Evolutionary conservation across 2,113 vertebrate genomes (phyloP).

Genomic region (Mobula hypostoma): DNA sequence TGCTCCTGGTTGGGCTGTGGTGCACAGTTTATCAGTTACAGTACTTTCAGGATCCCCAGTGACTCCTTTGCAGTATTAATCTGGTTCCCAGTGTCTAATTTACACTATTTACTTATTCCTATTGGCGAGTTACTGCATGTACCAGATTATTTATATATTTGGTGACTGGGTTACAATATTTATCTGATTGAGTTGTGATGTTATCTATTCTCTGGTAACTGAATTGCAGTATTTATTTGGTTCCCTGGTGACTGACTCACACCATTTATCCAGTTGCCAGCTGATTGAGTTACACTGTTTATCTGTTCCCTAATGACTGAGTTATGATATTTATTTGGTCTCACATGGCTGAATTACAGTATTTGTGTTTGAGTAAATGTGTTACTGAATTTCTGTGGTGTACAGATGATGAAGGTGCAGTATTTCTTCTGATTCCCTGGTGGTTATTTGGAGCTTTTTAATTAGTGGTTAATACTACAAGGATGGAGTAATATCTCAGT

Average conservation of each 20-base stretch:
- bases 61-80: too few relatives aligned
- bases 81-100: not conserved
- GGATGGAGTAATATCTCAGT: not conserved
- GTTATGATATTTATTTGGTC: not conserved
- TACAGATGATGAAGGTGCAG: not conserved
- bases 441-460: not conserved
- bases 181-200: not conserved
- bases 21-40: not conserved
- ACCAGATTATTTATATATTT: not conserved
- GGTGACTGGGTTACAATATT: not conserved
- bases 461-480: not conserved
- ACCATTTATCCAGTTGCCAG: not conserved
- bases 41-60: not conserved
- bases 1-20: too few relatives aligned
- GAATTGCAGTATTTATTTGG: not conserved
- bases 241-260: not conserved
- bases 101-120: not conserved
- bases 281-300: not conserved
- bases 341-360: not conserved
- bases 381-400: not conserved
- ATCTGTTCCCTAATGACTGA: not conserved
- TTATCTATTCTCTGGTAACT: not conserved
- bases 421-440: too few relatives aligned
- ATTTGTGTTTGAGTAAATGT: not conserved
- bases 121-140: not conserved